Percentiles rank a stretch among this genome's conserved stretches.
Conservation (phyloP, 1,140 invertebrate species). For the Leguminivora glycinivorella region DNA sequence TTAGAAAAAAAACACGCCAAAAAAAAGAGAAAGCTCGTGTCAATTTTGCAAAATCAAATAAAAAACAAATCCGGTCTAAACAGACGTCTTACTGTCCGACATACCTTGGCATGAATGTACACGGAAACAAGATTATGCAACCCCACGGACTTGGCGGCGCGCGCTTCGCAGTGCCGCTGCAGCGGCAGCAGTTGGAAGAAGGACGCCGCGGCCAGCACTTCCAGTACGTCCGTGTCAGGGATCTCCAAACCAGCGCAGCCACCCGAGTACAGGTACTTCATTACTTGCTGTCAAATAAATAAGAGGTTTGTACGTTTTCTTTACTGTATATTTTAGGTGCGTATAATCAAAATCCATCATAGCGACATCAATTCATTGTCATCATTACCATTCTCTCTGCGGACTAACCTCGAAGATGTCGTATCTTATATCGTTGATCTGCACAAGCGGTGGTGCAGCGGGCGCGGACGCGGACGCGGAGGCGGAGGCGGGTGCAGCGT, state of each 20-base stretch:
- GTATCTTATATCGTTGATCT: constrained; percentile 95
- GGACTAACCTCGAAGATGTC: constrained; percentile 92
- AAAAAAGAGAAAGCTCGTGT: too few species aligned
- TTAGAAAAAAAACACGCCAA: too few species aligned
- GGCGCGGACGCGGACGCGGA: constrained; percentile 54
- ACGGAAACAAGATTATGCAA: constrained; percentile 94
- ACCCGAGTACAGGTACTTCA: constrained; percentile 95
- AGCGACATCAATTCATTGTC: too few species aligned
- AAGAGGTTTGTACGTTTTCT: too few species aligned
- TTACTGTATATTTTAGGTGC: too few species aligned
- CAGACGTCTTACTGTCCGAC: too few species aligned
- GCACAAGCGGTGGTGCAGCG: constrained; percentile 85
- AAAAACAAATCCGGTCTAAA: too few species aligned
- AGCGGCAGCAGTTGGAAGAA: constrained; percentile 94
- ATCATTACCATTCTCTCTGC: too few species aligned
- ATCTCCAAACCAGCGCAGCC: constrained; percentile 88
- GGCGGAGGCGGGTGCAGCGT: constrained; percentile 38
- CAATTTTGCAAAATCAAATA: too few species aligned
- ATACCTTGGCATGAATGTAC: constrained; percentile 95
- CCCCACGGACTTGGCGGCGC: constrained; percentile 90
- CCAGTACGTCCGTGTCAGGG: constrained; percentile 89
- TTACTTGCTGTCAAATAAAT: constrained; percentile 85
- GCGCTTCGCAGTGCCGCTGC: constrained; percentile 90
- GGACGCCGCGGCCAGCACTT: constrained; percentile 94
- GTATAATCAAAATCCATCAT: too few species aligned